phyloP scores from a whole-genome alignment of 1,140 invertebrate genomes.

The Drosophila sulfurigaster region DNA sequence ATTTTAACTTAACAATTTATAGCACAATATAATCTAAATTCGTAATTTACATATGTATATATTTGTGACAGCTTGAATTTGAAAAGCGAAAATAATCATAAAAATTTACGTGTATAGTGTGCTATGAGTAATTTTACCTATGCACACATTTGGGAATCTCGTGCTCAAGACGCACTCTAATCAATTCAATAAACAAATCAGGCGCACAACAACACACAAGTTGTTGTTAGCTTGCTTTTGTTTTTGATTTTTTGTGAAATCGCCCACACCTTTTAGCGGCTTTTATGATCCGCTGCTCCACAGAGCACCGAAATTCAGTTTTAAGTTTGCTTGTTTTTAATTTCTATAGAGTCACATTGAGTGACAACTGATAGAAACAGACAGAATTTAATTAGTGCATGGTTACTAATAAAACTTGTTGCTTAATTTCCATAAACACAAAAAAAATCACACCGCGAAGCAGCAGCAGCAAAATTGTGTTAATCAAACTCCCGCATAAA shows the following conservation, averaged over 20 bases:
- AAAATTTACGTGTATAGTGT: not conserved
- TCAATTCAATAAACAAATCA: slow-evolving; percentile 76
- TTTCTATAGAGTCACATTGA: slow-evolving; percentile 34
- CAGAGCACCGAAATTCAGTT: slow-evolving; percentile 67
- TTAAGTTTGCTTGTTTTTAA: slow-evolving; percentile 49
- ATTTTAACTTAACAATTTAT: not conserved
- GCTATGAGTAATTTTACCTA: slow-evolving; percentile 68
- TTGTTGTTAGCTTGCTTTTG: slow-evolving; percentile 28
- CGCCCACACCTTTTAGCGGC: slow-evolving; percentile 81
- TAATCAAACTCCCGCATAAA: slow-evolving; percentile 80
- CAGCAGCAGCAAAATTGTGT: slow-evolving; percentile 52
- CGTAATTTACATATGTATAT: not conserved
- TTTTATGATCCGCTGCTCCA: slow-evolving; percentile 79
- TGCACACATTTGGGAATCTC: slow-evolving; percentile 36
- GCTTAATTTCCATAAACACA: slow-evolving; percentile 59
- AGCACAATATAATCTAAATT: not conserved
- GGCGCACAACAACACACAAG: slow-evolving; percentile 35
- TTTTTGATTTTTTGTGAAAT: slow-evolving; percentile 58
- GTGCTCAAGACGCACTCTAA: slow-evolving; percentile 54
- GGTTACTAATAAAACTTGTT: slow-evolving; percentile 78
- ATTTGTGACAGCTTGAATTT: not conserved
- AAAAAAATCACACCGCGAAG: slow-evolving; percentile 17
- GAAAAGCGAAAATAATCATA: not conserved
- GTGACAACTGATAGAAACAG: slow-evolving; percentile 66
- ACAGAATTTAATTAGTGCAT: slow-evolving; percentile 81